Evolutionary conservation across 2,797 vertebrate species (phyloP).

Genomic region (Danionella dracula): DNA sequence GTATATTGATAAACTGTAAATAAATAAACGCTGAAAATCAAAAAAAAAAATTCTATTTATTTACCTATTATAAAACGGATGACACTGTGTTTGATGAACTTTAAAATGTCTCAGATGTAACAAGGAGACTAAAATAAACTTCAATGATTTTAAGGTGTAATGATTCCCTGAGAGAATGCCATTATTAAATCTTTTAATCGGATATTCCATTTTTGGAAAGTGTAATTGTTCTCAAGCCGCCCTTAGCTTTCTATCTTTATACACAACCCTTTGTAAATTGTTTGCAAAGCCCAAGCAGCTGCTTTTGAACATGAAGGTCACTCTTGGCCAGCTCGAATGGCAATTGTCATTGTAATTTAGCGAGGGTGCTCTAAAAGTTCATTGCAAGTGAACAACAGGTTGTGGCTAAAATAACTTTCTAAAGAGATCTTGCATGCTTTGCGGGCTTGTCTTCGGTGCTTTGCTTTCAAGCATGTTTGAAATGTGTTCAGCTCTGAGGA

Average conservation of each 20-base stretch:
- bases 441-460: constrained; percentile 32
- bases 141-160: too few relatives aligned
- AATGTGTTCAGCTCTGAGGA: constrained; percentile 41
- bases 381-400: constrained; percentile 59
- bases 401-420: constrained; percentile 64
- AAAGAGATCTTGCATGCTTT: constrained; percentile 54
- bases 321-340: constrained; percentile 43
- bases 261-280: constrained; percentile 2
- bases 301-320: constrained; percentile 61
- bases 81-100: too few relatives aligned
- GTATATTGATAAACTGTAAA: too few relatives aligned
- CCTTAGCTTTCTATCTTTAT: neutral
- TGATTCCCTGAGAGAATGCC: too few relatives aligned
- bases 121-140: too few relatives aligned
- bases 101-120: too few relatives aligned
- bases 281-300: constrained; percentile 44
- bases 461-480: constrained; percentile 49
- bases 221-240: neutral
- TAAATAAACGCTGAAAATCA: too few relatives aligned
- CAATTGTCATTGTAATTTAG: constrained; percentile 61
- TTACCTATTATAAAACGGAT: too few relatives aligned
- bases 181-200: too few relatives aligned
- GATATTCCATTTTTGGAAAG: neutral
- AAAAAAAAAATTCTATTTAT: too few relatives aligned
- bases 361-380: constrained; percentile 53